Percentiles rank a stretch among this genome's conserved stretches.
phyloP scores from a whole-genome alignment of 2,888 invertebrate species.

The Cinara cedri region DNA sequence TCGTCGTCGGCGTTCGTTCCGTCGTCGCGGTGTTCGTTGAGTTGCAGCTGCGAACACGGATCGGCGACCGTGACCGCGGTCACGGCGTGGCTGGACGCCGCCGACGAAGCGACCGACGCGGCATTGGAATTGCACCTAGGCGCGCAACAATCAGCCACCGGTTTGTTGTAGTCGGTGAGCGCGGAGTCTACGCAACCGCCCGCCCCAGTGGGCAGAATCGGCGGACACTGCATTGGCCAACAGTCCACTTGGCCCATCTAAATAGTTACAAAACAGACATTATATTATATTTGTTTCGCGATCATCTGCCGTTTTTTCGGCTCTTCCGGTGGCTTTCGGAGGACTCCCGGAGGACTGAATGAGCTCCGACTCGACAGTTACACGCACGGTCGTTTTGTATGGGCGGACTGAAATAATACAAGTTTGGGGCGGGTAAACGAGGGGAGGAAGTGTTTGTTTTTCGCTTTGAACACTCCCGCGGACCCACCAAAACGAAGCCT shows the following conservation, averaged over 20 bases:
- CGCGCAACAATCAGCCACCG: conserved; percentile 33
- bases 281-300: no score
- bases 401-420: no score
- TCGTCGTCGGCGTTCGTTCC: no score
- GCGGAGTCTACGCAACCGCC: conserved; percentile 61
- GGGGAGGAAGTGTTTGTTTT: no score
- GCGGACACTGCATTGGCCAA: conserved; percentile 85
- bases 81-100: neutral
- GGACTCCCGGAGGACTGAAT: no score
- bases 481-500: no score
- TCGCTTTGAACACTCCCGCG: no score
- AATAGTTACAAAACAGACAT: neutral
- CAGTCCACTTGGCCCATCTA: conserved; percentile 84
- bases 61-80: neutral
- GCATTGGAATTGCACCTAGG: conserved; percentile 25
- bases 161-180: conserved; percentile 4
- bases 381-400: no score
- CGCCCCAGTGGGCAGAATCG: conserved; percentile 70
- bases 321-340: no score
- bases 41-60: neutral
- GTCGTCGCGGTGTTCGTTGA: conserved; percentile 59
- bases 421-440: no score
- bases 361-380: no score
- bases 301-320: no score
- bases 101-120: neutral